Conservation (phyloP, 2,888 invertebrate species). For the Branchellion lobata region DNA sequence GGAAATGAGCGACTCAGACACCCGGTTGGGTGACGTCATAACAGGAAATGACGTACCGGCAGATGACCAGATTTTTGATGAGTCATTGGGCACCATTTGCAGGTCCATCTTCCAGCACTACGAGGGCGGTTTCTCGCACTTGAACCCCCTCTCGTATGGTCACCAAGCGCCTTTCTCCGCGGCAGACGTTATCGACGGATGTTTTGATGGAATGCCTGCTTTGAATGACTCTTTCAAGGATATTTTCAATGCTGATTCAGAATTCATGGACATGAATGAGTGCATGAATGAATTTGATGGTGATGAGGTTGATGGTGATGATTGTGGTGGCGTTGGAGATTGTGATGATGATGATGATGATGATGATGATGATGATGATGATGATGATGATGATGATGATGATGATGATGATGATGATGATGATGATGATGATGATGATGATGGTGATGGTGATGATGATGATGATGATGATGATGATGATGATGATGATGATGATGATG, state of each 20-base stretch:
- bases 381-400: slow-evolving; percentile 41
- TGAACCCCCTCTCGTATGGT: too few species aligned
- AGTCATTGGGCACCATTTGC: too few species aligned
- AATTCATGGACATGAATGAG: not conserved
- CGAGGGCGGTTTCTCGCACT: too few species aligned
- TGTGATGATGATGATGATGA: slow-evolving; percentile 30
- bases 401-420: slow-evolving; percentile 31
- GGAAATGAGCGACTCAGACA: too few species aligned
- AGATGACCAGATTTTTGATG: too few species aligned
- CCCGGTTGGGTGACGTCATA: too few species aligned
- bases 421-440: slow-evolving; percentile 31
- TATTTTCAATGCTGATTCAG: not conserved
- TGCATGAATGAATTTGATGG: not conserved
- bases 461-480: slow-evolving; percentile 39
- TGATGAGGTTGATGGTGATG: not conserved
- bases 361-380: slow-evolving; percentile 37
- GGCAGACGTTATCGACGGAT: too few species aligned
- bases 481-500: slow-evolving; percentile 38
- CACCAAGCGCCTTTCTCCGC: too few species aligned
- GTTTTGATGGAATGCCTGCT: too few species aligned
- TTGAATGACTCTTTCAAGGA: not conserved
- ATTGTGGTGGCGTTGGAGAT: not conserved
- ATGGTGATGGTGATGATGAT: slow-evolving; percentile 35
- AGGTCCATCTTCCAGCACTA: too few species aligned
- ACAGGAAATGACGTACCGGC: too few species aligned